phyloP scores from a whole-genome alignment of 2,797 vertebrate genomes.

The Sebastes dallii region DNA sequence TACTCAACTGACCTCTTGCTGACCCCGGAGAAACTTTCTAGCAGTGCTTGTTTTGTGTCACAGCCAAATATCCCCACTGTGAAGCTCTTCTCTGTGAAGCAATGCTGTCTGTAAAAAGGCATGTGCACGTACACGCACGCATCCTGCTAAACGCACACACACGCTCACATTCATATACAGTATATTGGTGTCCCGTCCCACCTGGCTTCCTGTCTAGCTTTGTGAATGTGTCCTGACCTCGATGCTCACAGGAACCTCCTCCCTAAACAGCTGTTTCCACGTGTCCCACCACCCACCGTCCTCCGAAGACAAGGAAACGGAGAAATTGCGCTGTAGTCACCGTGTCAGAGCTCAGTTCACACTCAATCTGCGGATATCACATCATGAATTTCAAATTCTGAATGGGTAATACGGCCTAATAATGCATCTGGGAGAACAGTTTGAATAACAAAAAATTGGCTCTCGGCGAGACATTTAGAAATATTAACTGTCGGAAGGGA shows the following conservation, averaged over 20 bases:
- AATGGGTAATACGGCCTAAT: constrained; percentile 35
- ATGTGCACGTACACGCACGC: background rate
- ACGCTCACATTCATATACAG: constrained; percentile 1
- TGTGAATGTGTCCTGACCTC: constrained; percentile 69
- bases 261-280: constrained; percentile 80
- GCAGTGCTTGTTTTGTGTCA: constrained; percentile 46
- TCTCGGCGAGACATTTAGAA: constrained; percentile 50
- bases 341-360: constrained; percentile 28
- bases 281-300: constrained; percentile 52
- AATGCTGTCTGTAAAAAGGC: background rate
- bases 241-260: constrained; percentile 75
- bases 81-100: constrained; percentile 2
- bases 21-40: constrained; percentile 46
- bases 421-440: constrained; percentile 52
- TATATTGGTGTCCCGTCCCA: constrained; percentile 43
- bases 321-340: constrained; percentile 15
- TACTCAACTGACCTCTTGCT: constrained; percentile 51
- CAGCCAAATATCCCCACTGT: constrained; percentile 25
- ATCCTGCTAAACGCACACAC: constrained; percentile 18
- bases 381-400: constrained; percentile 54
- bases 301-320: constrained; percentile 48
- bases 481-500: constrained; percentile 60
- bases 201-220: constrained; percentile 69
- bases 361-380: constrained; percentile 37
- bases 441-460: constrained; percentile 52